phyloP scores from a whole-genome alignment of 2,797 vertebrate species.

The Myotis planiceps region DNA sequence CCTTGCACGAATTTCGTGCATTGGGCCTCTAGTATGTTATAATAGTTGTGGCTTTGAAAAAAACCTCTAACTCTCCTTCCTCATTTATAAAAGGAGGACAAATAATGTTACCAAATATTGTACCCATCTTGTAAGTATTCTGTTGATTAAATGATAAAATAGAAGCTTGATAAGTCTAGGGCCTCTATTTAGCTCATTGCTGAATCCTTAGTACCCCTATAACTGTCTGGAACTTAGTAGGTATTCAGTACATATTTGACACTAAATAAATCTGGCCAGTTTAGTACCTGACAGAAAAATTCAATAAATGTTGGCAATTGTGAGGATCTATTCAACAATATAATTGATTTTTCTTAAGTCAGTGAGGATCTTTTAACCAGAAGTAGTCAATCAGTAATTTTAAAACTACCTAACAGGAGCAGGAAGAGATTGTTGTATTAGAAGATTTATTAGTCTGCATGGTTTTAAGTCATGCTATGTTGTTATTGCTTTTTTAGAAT shows the following conservation, averaged over 20 bases:
- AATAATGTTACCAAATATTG: background rate
- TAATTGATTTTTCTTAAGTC: conserved; percentile 2
- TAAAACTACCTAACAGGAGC: background rate
- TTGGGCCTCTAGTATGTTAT: background rate
- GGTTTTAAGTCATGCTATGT: background rate
- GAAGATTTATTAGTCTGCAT: background rate
- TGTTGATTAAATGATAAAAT: background rate
- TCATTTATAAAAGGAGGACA: background rate
- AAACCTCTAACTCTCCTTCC: background rate
- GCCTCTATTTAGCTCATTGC: background rate
- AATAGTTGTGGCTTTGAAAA: background rate
- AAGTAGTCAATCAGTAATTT: background rate
- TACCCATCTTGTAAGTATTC: background rate
- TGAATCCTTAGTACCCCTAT: background rate
- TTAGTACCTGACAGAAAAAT: background rate
- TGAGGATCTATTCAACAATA: background rate
- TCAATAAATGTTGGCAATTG: background rate
- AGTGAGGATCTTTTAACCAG: background rate
- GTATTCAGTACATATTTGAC: background rate
- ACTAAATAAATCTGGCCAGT: background rate
- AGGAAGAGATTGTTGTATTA: background rate
- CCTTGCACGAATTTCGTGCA: no score
- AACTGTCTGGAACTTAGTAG: background rate
- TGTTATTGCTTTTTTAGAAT: background rate
- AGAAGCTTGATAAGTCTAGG: background rate